Conservation (phyloP, 2,113 vertebrate genomes). For the Trinectes maculatus region DNA sequence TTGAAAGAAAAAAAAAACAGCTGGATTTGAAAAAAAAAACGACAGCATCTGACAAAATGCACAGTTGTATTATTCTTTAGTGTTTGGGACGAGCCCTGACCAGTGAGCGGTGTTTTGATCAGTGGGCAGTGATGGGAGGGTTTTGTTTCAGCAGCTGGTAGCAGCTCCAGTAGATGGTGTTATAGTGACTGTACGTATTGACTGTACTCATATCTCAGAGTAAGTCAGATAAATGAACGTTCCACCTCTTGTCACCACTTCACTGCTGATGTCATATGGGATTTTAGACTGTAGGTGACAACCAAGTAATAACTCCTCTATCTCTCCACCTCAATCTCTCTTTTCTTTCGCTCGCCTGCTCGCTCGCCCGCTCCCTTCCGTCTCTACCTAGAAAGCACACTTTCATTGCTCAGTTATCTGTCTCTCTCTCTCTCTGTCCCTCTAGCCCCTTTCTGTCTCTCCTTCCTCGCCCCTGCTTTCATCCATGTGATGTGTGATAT, state of each 20-base stretch:
- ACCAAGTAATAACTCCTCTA: conserved; percentile 81
- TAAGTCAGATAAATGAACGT: conserved; percentile 78
- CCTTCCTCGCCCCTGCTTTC: conserved; percentile 69
- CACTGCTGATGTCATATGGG: conserved; percentile 79
- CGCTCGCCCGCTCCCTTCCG: conserved; percentile 58
- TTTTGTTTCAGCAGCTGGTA: conserved; percentile 56
- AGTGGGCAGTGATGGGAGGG: conserved; percentile 39
- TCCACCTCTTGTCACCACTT: conserved; percentile 70
- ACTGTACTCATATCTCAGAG: conserved; percentile 66
- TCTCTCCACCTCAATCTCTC: conserved; percentile 64
- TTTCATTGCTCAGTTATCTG: conserved; percentile 70
- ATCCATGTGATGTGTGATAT: conserved; percentile 81
- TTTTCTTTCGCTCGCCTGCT: conserved; percentile 11
- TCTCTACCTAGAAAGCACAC: conserved; percentile 65
- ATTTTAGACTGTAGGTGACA: conserved; percentile 80
- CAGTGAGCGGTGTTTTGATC: conserved; percentile 6
- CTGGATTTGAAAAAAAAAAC: conserved; percentile 7
- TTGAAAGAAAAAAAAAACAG: not conserved
- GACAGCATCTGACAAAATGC: not conserved
- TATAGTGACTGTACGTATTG: conserved; percentile 74
- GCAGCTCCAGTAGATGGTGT: conserved; percentile 72
- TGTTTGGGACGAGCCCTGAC: not conserved
- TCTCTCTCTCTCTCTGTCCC: conserved; percentile 71
- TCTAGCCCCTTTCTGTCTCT: conserved; percentile 67
- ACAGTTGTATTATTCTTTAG: not conserved